Conservation (phyloP, 2,888 invertebrate species). For the Pachliopta kotzebuea region DNA sequence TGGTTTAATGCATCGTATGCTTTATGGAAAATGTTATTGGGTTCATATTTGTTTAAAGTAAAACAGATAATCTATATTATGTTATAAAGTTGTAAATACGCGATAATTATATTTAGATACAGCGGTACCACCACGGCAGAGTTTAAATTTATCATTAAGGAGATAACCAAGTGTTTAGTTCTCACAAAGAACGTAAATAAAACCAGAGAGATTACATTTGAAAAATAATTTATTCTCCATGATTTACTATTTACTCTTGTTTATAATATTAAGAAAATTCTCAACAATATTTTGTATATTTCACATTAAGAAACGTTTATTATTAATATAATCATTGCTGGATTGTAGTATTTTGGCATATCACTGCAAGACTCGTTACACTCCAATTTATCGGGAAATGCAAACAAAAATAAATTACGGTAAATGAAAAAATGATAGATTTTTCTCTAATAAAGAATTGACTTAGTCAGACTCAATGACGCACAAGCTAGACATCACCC, state of each 20-base stretch:
- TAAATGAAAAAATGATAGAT: conserved; percentile 19
- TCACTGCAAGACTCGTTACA: conserved; percentile 70
- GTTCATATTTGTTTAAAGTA: too few species aligned
- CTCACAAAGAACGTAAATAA: conserved; percentile 42
- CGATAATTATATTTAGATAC: neutral
- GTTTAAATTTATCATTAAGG: conserved; percentile 3
- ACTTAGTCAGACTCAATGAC: conserved; percentile 22
- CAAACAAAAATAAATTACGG: conserved; percentile 30
- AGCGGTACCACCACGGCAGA: neutral
- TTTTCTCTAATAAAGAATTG: conserved; percentile 17
- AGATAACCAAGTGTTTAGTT: conserved; percentile 17
- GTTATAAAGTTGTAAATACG: too few species aligned
- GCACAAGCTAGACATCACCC: conserved; percentile 13
- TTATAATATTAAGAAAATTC: conserved; percentile 77
- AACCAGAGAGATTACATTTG: conserved; percentile 62
- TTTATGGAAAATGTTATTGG: too few species aligned
- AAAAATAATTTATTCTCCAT: conserved; percentile 79
- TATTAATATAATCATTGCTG: conserved; percentile 72
- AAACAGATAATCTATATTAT: too few species aligned
- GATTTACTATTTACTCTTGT: conserved; percentile 71
- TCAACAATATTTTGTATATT: conserved; percentile 78
- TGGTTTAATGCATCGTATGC: too few species aligned
- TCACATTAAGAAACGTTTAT: conserved; percentile 72
- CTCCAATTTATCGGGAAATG: conserved; percentile 2
- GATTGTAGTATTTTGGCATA: conserved; percentile 76